Evolutionary conservation across 2,113 vertebrate genomes (phyloP), one percentile per base, ranked within the genome.

Genomic region (Mohoua ochrocephala): DNA sequence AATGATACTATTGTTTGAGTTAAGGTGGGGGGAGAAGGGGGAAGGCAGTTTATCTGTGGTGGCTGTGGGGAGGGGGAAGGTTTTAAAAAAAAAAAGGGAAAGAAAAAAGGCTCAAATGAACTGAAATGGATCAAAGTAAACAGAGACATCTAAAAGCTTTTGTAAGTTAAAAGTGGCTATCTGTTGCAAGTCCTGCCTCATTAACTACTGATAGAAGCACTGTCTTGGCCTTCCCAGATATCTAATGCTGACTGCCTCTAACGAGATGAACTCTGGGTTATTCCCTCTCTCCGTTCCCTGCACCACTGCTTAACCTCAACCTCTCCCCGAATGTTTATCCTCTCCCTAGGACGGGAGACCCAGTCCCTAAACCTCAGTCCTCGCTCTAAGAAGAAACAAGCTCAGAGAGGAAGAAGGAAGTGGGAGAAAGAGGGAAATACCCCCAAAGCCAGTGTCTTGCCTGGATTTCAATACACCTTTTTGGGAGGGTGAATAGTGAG

Each of bases 51-150:
- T 98, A 97, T 98, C 97, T 97, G 93, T 88, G 63, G 37, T 73
- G 76, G 84, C 68, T 93, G 73, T 14, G 37, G 68, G 85, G 95
- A 85, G 95, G 83, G 78, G 73, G 53, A 80, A 83, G 54, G 74
- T 67, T 93, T 63, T 13, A 35, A 65, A 73, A 82, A 64, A 64
- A 80, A 64, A 74, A 84, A 45, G 56, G 37, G 35, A 77, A 93
- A 74, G 56, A 95, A 97, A 98, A 97, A 97, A 91, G 97, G 97
- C 98, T 98, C 98, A 97, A 97, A 98, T 98, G 88, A 98, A 98
- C 98, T 98, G 98, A 98, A 98, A 98, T 98, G 98, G 98, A 98
- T 98, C 98, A 98, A 98, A 98, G 98, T 98, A 98, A 98, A 98
- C 97, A 98, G 98, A 98, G 98, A 97, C 98, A 98, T 98, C 98